Evolutionary conservation across 2,113 vertebrate species (phyloP), one percentile per base, ranked within the genome.

Genomic region (Panthera tigris): DNA sequence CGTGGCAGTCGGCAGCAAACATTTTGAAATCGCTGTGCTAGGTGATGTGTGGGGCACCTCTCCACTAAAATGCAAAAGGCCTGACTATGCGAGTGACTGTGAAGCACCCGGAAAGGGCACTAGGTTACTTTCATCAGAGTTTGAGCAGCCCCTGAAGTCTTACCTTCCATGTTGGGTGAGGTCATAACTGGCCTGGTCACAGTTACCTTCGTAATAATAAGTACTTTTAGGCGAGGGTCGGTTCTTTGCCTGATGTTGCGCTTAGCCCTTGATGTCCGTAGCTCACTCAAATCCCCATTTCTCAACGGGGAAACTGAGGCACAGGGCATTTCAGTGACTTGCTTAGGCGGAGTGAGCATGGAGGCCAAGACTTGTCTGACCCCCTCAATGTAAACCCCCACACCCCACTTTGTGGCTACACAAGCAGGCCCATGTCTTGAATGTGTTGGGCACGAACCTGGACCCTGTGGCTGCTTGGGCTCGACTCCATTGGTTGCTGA

Each of bases 101-200:
- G 29, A 29, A 14, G 29, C 1, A 0, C 33, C 45, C 84, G 10
- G 15, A 71, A 41, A 27, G 33, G 91, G 29, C 41, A 0, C 5
- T 5, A 12, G 9, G 16, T 7, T 13, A 25, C n/a, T 48, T 71
- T 50, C 68, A 7, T 39, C 71, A 2, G 9, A 33, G 19, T 39
- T 65, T 41, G 52, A 21, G 66, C 41, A 27, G 7, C 25, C 19
- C 29, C 27, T 61, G 25, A n/a, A 61, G 25, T 39, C 31, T 14
- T 76, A 48, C 52, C 50, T 15, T 36, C 11, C 7, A 0, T 29
- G 18, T 19, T 23, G 8, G 25, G 25, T 41, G 89, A 74, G 39
- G 25, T 48, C 0, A 0, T 18, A 1, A 23, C n/a, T 23, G 76
- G 1, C 4, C 0, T 79, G 7, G 4, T 63, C 2, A 1, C 13